These are phyloP conservation scores for Esperia sulphurella DNA, from an alignment of 2,888 invertebrate genomes.

Conservation along the genomic window DNA sequence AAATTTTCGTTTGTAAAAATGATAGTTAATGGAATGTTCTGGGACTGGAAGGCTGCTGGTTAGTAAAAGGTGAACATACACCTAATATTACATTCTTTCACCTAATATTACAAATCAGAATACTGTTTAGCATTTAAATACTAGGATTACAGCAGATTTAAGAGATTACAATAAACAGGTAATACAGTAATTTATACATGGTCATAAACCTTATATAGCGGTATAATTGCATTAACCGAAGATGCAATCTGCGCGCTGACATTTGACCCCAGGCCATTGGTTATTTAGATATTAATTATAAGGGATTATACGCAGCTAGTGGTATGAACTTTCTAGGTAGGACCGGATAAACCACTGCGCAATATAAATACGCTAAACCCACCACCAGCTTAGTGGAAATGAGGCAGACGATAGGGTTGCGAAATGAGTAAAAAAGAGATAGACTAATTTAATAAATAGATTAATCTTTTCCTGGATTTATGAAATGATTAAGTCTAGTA, in stretches of 20 bases:
- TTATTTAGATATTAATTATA: slow-evolving; percentile 35
- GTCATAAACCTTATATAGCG: slow-evolving; percentile 34
- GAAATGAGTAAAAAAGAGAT: no score
- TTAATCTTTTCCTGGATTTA: no score
- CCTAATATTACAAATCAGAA: no score
- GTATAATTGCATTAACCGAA: slow-evolving; percentile 39
- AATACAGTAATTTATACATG: slow-evolving; percentile 46
- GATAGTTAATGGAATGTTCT: no score
- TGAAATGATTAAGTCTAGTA: no score
- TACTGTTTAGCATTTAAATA: neutral
- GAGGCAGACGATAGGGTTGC: no score
- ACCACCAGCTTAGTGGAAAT: no score
- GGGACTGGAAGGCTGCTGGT: no score
- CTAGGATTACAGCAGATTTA: neutral
- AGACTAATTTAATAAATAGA: no score
- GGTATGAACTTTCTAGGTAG: slow-evolving; percentile 1
- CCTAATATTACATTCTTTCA: no score
- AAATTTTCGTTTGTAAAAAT: no score
- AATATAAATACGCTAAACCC: neutral
- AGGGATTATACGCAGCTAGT: neutral
- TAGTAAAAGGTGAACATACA: no score
- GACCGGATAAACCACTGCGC: neutral
- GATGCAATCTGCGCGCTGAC: slow-evolving; percentile 54
- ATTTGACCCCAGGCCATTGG: slow-evolving; percentile 47
- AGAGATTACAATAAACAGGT: slow-evolving; percentile 28